These are phyloP conservation scores for Poeciliopsis infans DNA, from an alignment of 2,797 vertebrate species.

Conservation along the genomic window DNA sequence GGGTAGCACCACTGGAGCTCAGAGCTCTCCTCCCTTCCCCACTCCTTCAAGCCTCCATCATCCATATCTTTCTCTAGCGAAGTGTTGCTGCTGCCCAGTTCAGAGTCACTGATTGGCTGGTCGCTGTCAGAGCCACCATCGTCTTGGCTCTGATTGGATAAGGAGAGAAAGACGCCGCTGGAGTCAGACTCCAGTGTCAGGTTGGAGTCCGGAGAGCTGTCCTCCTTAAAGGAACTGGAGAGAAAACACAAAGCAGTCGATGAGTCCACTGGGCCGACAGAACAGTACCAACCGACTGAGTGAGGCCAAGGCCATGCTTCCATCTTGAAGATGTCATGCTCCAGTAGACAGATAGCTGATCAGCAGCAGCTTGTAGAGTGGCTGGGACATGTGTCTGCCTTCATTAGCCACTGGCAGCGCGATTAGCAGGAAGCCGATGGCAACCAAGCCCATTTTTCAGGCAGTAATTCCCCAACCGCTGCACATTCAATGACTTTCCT, in stretches of 20 bases:
- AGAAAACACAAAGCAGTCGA: constrained; percentile 42
- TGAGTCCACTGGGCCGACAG: constrained; percentile 12
- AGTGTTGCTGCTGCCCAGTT: constrained; percentile 74
- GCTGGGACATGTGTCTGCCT: too few relatives aligned
- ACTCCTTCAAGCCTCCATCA: constrained; percentile 67
- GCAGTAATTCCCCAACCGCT: too few relatives aligned
- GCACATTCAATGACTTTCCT: too few relatives aligned
- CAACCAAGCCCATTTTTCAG: too few relatives aligned
- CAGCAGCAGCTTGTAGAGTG: too few relatives aligned
- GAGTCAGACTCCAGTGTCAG: constrained; percentile 80
- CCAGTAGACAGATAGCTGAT: constrained; percentile 5
- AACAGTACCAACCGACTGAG: constrained; percentile 32
- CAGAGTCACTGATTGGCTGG: constrained; percentile 75
- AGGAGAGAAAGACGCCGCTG: constrained; percentile 79
- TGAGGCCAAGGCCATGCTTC: constrained; percentile 32
- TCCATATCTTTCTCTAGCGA: constrained; percentile 78
- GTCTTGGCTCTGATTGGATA: constrained; percentile 81
- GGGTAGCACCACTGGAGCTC: constrained; percentile 79
- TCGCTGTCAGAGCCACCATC: constrained; percentile 77
- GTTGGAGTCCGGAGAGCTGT: constrained; percentile 82
- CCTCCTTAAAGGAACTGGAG: constrained; percentile 73
- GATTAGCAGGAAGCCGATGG: too few relatives aligned
- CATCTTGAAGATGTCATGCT: constrained; percentile 10
- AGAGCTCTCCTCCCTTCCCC: constrained; percentile 74
- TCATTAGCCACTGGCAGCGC: too few relatives aligned